phyloP scores from a whole-genome alignment of 2,113 vertebrate genomes.

The Poeciliopsis prolifica region DNA sequence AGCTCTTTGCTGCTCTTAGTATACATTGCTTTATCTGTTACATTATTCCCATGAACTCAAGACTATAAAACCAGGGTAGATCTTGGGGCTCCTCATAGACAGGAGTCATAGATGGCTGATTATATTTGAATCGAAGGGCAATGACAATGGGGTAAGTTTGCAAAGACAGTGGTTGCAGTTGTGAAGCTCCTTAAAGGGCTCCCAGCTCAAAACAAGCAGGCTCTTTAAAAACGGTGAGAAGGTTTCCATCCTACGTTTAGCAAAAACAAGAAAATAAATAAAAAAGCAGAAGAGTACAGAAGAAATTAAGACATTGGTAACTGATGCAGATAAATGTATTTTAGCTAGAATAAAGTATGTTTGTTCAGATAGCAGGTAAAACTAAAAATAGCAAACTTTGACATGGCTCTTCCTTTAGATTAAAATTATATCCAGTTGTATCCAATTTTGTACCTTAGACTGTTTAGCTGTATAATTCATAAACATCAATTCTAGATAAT shows the following conservation, averaged over 20 bases:
- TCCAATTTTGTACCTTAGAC: background rate
- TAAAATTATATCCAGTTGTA: background rate
- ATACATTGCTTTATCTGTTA: conserved; percentile 12
- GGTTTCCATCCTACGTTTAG: too few species aligned
- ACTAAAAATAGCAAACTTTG: background rate
- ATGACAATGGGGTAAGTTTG: background rate
- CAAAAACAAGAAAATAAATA: too few species aligned
- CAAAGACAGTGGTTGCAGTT: background rate
- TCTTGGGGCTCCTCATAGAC: background rate
- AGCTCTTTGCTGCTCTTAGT: conserved; percentile 8
- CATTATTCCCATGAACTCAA: conserved; percentile 31
- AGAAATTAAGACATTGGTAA: too few species aligned
- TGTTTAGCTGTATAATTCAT: background rate
- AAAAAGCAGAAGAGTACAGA: too few species aligned
- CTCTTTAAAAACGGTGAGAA: background rate
- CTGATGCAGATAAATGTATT: too few species aligned
- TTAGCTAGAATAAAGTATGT: too few species aligned
- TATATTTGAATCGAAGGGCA: background rate
- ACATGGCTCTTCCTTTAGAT: background rate
- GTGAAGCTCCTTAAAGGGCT: background rate
- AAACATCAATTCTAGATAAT: background rate
- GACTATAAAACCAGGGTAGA: background rate
- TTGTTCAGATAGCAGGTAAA: background rate
- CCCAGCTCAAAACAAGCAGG: background rate
- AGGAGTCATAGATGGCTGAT: background rate